Conservation (phyloP, 2,797 vertebrate genomes). For the Acomys russatus region DNA sequence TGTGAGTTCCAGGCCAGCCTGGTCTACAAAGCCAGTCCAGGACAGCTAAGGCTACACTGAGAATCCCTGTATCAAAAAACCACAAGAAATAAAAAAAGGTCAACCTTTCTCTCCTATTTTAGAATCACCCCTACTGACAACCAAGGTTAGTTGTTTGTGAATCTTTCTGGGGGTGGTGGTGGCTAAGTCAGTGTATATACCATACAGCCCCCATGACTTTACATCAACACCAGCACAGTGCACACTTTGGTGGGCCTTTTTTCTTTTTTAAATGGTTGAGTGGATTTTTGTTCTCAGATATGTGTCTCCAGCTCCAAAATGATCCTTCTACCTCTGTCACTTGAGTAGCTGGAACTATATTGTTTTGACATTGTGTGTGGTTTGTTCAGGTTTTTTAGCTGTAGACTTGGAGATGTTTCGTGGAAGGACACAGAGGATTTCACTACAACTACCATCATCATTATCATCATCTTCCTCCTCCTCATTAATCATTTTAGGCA, state of each 20-base stretch:
- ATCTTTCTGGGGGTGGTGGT: background rate
- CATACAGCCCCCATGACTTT: background rate
- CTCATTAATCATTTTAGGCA: background rate
- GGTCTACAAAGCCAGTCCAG: too few relatives aligned
- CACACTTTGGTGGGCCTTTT: background rate
- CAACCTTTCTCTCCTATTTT: background rate
- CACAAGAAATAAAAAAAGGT: too few relatives aligned
- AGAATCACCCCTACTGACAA: background rate
- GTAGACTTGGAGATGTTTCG: conserved; percentile 25
- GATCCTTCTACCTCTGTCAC: background rate
- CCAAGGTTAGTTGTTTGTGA: background rate
- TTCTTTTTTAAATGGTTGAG: background rate
- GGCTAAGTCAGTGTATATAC: background rate
- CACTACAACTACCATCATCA: background rate
- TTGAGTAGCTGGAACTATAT: too few relatives aligned
- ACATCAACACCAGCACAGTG: conserved; percentile 7
- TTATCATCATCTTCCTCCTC: background rate
- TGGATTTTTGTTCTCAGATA: background rate
- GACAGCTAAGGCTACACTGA: too few relatives aligned
- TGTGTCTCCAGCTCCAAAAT: background rate
- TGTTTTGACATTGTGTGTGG: background rate
- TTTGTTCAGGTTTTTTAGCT: conserved; percentile 15
- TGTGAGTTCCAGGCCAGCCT: too few relatives aligned
- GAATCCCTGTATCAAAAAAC: too few relatives aligned
- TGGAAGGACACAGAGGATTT: background rate